Evolutionary conservation across 2,113 vertebrate genomes (phyloP).

Genomic region (Myotis lucifugus): DNA sequence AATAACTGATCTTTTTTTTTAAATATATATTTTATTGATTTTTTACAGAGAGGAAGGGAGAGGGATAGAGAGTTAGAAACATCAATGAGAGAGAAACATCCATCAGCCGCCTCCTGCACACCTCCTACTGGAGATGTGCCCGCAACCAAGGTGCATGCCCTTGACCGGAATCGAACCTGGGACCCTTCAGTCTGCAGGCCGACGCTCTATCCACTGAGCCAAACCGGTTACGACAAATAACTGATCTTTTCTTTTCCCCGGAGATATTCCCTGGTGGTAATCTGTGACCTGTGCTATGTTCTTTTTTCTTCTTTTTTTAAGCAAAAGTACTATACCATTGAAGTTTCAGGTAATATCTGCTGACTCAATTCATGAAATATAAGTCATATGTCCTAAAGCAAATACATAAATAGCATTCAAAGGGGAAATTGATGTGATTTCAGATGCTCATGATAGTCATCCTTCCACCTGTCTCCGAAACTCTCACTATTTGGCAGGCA

Average conservation of each 20-base stretch:
- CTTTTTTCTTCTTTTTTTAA: neutral
- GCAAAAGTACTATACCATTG: neutral
- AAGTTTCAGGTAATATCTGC: conserved; percentile 20
- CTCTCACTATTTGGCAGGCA: neutral
- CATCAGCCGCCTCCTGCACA: too few relatives aligned
- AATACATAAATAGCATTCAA: neutral
- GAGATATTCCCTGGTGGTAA: neutral
- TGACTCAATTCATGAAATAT: neutral
- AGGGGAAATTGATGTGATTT: neutral
- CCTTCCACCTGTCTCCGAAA: neutral
- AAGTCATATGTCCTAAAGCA: neutral
- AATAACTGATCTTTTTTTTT: neutral
- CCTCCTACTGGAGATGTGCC: too few relatives aligned
- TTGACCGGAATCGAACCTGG: too few relatives aligned
- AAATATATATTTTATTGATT: too few relatives aligned
- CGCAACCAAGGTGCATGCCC: too few relatives aligned
- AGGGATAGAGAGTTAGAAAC: too few relatives aligned
- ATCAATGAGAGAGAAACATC: too few relatives aligned
- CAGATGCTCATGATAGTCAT: neutral
- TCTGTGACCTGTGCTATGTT: neutral
- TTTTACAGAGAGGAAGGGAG: too few relatives aligned
- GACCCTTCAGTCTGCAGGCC: too few relatives aligned
- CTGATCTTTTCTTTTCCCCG: neutral
- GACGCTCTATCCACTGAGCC: too few relatives aligned
- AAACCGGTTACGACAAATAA: too few relatives aligned